A percentile compares a stretch with the other conserved stretches of the same genome.
Conservation (phyloP, 2,797 vertebrate species). For the Rhinoraja longicauda region DNA sequence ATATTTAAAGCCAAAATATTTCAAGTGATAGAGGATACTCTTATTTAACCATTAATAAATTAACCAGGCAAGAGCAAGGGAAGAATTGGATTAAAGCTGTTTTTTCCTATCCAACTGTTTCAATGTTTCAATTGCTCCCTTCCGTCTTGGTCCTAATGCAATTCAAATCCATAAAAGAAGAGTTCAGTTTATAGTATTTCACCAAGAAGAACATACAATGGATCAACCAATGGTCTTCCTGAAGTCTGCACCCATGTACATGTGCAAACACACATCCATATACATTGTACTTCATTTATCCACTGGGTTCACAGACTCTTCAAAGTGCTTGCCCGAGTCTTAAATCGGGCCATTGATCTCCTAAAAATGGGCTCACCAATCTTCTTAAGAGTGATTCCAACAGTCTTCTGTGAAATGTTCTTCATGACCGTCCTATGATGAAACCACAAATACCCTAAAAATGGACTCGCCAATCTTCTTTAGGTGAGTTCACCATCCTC, state of each 20-base stretch:
- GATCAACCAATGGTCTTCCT: not conserved
- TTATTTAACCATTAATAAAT: conserved; percentile 51
- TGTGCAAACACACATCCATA: not conserved
- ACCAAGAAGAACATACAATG: not conserved
- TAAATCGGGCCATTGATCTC: not conserved
- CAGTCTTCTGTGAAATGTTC: not conserved
- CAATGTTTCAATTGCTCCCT: not conserved
- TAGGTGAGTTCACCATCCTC: not conserved
- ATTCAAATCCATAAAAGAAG: not conserved
- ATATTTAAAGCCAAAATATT: conserved; percentile 76
- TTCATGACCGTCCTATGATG: not conserved
- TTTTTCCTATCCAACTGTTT: not conserved
- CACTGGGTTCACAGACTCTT: conserved; percentile 3
- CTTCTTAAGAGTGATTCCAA: not conserved
- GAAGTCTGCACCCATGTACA: not conserved
- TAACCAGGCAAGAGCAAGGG: conserved; percentile 37
- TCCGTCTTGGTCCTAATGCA: conserved; percentile 11
- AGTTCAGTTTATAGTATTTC: not conserved
- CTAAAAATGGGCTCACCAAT: not conserved
- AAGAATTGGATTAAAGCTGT: conserved; percentile 8
- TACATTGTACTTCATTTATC: conserved; percentile 4
- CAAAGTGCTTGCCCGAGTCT: not conserved
- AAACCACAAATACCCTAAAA: not conserved
- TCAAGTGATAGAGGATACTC: conserved; percentile 59
- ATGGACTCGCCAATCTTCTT: not conserved